These are phyloP conservation scores for Oxygymnocypris stewartii DNA, from an alignment of 2,113 vertebrate genomes.

Conservation along the genomic window DNA sequence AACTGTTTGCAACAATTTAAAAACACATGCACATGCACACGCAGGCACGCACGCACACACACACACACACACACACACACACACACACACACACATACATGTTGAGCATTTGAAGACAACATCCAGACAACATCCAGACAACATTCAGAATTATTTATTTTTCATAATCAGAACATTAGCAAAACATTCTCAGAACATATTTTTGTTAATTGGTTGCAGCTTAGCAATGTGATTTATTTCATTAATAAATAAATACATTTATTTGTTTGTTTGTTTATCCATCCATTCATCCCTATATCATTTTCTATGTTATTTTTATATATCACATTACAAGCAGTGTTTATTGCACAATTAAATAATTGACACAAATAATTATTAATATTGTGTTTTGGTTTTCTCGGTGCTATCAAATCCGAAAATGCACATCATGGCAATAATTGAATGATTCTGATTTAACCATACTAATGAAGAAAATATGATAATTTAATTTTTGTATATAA, in stretches of 20 bases:
- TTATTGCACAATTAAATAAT: neutral
- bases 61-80: no score
- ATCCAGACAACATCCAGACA: neutral
- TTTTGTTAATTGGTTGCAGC: no score
- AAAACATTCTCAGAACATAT: neutral
- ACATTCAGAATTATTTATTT: no score
- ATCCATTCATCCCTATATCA: no score
- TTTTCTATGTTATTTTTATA: neutral
- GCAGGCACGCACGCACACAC: no score
- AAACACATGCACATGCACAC: no score
- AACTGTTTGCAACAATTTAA: no score
- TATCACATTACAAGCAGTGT: neutral
- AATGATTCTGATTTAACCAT: neutral
- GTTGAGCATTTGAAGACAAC: neutral
- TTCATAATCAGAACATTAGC: neutral
- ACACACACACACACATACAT: neutral
- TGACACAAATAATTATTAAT: neutral
- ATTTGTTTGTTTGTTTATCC: no score
- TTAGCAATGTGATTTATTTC: neutral
- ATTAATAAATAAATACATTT: neutral
- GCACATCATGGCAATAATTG: neutral
- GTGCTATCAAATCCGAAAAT: neutral
- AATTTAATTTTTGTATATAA: neutral
- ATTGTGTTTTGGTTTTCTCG: neutral
- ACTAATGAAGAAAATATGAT: neutral